These are phyloP conservation scores for Poeciliopsis retropinna DNA, from an alignment of 2,113 vertebrate genomes.

Conservation along the genomic window DNA sequence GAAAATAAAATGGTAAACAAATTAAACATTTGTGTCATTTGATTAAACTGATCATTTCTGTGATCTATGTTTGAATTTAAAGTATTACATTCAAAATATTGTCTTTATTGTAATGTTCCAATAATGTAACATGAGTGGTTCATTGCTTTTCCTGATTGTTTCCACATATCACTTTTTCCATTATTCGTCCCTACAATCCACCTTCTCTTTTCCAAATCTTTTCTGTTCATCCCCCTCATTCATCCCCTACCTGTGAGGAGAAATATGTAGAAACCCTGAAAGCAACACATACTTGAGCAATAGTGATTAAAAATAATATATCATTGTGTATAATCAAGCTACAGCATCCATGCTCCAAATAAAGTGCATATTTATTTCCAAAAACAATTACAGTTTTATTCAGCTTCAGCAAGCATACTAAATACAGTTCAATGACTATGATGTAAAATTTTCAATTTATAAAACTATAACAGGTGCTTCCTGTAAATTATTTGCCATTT, in stretches of 20 bases:
- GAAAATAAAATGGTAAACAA: conserved; percentile 19
- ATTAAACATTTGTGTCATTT: not conserved
- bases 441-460: not conserved
- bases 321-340: not conserved
- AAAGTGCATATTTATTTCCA: conserved; percentile 39
- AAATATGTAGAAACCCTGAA: not conserved
- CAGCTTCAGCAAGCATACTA: conserved; percentile 3
- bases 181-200: no score
- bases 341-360: not conserved
- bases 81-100: not conserved
- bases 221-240: no score
- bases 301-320: not conserved
- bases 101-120: not conserved
- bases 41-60: not conserved
- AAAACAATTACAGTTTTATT: conserved; percentile 7
- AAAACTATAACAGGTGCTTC: not conserved
- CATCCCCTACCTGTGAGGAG: no score
- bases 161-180: no score
- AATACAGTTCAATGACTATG: not conserved
- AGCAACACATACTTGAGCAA: not conserved
- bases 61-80: not conserved
- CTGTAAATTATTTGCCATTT: not conserved
- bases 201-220: no score
- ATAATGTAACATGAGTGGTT: not conserved
- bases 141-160: not conserved